These are phyloP conservation scores for Leptinotarsa lineolata DNA, from an alignment of 1,140 invertebrate species.

Conservation along the genomic window DNA sequence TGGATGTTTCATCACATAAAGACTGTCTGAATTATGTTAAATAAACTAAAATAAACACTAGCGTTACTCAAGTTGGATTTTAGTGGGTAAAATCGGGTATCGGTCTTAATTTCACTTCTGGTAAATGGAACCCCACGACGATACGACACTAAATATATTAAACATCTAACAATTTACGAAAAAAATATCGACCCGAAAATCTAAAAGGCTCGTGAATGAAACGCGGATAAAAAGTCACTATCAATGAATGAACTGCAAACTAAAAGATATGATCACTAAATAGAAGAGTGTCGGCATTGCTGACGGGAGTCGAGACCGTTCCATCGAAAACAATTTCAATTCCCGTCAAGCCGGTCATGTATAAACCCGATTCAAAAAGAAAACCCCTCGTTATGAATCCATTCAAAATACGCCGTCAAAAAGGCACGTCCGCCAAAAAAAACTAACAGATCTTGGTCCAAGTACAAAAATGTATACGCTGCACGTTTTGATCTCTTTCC, in stretches of 20 bases:
- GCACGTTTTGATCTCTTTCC: neutral
- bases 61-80: slow-evolving; percentile 20
- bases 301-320: no score
- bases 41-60: slow-evolving; percentile 21
- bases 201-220: no score
- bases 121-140: neutral
- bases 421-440: slow-evolving; percentile 6
- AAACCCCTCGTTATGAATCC: neutral
- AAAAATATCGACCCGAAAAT: neutral
- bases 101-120: neutral
- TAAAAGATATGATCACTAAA: no score
- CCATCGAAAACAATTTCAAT: no score
- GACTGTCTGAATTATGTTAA: slow-evolving; percentile 4
- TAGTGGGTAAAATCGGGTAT: slow-evolving; percentile 23
- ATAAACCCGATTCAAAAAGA: neutral
- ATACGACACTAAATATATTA: slow-evolving; percentile 1
- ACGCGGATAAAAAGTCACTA: no score
- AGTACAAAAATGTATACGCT: neutral
- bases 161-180: neutral
- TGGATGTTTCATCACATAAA: neutral
- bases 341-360: neutral
- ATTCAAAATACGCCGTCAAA: neutral
- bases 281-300: no score
- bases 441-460: slow-evolving; percentile 16
- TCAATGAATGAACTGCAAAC: no score